These are phyloP conservation scores for Neria commutata DNA, from an alignment of 2,888 invertebrate species.

Conservation along the genomic window DNA sequence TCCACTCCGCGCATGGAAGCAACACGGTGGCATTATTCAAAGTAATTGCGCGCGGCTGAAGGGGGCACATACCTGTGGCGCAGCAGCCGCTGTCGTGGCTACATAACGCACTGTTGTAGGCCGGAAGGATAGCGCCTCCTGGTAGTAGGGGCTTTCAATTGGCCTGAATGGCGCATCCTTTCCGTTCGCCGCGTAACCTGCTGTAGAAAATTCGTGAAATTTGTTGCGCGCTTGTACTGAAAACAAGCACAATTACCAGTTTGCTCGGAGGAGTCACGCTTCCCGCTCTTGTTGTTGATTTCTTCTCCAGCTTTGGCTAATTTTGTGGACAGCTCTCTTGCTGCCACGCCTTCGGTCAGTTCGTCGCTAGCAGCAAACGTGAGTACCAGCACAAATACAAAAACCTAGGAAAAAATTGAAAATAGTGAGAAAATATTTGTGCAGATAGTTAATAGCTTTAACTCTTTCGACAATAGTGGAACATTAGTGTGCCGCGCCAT, in stretches of 20 bases:
- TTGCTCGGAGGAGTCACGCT: conserved; percentile 47
- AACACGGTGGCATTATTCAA: too few relatives aligned
- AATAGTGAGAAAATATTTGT: neutral
- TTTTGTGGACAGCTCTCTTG: conserved; percentile 7
- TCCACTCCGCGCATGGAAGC: too few relatives aligned
- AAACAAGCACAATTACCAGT: conserved; percentile 35
- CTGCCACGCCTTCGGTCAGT: conserved; percentile 14
- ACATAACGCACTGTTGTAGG: conserved; percentile 48
- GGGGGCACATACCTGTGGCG: conserved; percentile 45
- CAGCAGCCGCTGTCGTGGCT: conserved; percentile 42
- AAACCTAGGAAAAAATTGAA: conserved; percentile 1
- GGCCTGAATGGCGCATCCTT: conserved; percentile 49
- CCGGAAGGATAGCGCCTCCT: conserved; percentile 35
- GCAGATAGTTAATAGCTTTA: too few relatives aligned
- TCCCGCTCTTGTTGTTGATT: conserved; percentile 46
- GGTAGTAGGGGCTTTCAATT: conserved; percentile 37
- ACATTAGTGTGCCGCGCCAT: too few relatives aligned
- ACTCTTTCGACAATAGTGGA: too few relatives aligned
- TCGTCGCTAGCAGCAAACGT: neutral
- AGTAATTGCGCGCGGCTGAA: too few relatives aligned
- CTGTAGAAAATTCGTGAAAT: too few relatives aligned
- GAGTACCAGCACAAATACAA: conserved; percentile 20
- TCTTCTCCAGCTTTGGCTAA: conserved; percentile 5
- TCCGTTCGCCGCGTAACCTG: conserved; percentile 25
- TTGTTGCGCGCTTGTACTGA: neutral